phyloP scores from a whole-genome alignment of 1,140 invertebrate species.

The Mylabris phalerata region DNA sequence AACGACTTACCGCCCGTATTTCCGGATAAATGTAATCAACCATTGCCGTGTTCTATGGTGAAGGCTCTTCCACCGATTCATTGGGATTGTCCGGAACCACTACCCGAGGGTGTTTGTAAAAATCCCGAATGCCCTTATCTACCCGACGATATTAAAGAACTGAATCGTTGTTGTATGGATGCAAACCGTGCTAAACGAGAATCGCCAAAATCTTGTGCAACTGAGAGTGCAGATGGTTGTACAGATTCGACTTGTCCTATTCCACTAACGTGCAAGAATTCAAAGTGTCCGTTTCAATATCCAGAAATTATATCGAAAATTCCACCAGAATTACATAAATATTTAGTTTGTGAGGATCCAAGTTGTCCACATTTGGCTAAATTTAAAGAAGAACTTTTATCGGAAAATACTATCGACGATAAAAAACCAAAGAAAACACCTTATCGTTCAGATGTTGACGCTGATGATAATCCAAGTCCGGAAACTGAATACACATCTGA shows the following conservation, averaged over 20 bases:
- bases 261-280: constrained; percentile 22
- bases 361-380: not conserved
- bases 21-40: constrained; percentile 25
- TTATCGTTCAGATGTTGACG: not conserved
- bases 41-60: constrained; percentile 21
- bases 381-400: not conserved
- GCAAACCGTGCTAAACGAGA: not conserved
- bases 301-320: not conserved
- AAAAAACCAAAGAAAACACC: not conserved
- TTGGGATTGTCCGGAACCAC: constrained; percentile 41
- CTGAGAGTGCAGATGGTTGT: constrained; percentile 5
- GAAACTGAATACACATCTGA: not conserved
- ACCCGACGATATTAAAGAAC: constrained; percentile 19
- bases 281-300: constrained; percentile 25
- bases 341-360: constrained; percentile 2
- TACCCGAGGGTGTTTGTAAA: constrained; percentile 35
- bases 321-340: too few relatives aligned
- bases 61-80: constrained; percentile 32
- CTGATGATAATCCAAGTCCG: not conserved
- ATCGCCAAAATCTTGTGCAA: not conserved
- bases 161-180: not conserved
- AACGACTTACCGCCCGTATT: constrained; percentile 16
- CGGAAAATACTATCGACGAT: not conserved
- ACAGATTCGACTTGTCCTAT: constrained; percentile 24
- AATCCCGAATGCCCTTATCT: constrained; percentile 36